Conservation (phyloP, 53 echinoderm and acorn worm species). For the Actinopyga echinites region DNA sequence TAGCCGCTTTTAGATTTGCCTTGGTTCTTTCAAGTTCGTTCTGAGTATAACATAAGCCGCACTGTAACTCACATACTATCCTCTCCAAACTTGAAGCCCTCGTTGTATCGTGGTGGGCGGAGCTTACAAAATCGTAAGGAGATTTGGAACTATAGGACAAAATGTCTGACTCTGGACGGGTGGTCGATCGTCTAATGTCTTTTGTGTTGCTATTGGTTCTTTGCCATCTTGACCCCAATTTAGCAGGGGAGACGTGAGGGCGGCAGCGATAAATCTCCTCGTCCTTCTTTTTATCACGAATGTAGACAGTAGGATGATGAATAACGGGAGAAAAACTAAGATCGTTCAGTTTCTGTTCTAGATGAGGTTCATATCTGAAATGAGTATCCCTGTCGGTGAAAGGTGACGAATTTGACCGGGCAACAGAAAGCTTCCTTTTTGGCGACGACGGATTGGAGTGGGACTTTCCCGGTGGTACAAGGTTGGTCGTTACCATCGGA, state of each 20-base stretch:
- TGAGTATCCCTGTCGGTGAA: neutral
- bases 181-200: neutral
- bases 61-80: slow-evolving; percentile 61
- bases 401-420: slow-evolving; percentile 6
- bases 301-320: slow-evolving; percentile 14
- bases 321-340: neutral
- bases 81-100: slow-evolving; percentile 64
- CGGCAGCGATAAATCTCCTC: neutral
- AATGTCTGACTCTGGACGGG: neutral
- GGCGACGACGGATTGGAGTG: slow-evolving; percentile 10
- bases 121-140: neutral
- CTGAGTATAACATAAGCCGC: slow-evolving; percentile 56
- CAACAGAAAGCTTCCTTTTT: neutral
- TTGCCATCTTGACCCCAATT: too few species aligned
- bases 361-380: neutral
- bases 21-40: slow-evolving; percentile 65
- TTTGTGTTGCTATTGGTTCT: neutral
- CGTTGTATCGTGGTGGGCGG: neutral
- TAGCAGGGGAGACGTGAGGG: neutral
- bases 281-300: neutral
- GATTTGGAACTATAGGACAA: neutral
- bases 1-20: slow-evolving; percentile 51
- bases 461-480: slow-evolving; percentile 7
- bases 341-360: neutral
- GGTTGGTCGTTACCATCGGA: slow-evolving; percentile 29